phyloP scores from a whole-genome alignment of 2,113 vertebrate species.

The Podocnemis expansa region DNA sequence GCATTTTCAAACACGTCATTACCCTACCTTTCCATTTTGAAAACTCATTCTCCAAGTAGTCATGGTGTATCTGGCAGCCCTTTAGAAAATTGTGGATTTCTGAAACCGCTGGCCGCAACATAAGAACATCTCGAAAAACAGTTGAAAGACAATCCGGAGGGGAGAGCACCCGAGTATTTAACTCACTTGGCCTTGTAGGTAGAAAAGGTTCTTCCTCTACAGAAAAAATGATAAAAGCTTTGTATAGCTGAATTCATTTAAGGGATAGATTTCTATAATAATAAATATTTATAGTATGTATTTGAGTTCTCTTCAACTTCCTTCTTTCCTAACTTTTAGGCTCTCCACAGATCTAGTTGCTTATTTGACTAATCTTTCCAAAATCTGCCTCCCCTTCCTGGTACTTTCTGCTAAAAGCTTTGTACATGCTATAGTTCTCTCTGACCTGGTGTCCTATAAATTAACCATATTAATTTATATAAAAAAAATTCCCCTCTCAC shows the following conservation, averaged over 20 bases:
- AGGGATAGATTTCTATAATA: not conserved
- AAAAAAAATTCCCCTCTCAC: no score
- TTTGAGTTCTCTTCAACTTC: not conserved
- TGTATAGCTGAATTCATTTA: not conserved
- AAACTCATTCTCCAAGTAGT: constrained; percentile 77
- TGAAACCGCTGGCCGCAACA: constrained; percentile 75
- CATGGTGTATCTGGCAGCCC: constrained; percentile 76
- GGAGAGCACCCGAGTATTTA: constrained; percentile 72
- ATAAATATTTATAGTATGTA: not conserved
- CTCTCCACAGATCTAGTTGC: not conserved
- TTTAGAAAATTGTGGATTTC: constrained; percentile 80
- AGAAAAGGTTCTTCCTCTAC: constrained; percentile 72
- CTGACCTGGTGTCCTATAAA: not conserved
- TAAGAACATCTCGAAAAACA: constrained; percentile 73
- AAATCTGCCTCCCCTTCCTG: not conserved
- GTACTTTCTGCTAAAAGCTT: not conserved
- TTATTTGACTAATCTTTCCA: not conserved
- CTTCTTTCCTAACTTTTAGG: not conserved
- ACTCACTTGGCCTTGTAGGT: constrained; percentile 62
- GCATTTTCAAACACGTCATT: not conserved
- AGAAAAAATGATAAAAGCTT: not conserved
- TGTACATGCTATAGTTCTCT: not conserved
- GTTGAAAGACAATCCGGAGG: constrained; percentile 72
- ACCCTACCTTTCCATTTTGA: constrained; percentile 79
- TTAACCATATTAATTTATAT: no score